Evolutionary conservation across 2,113 vertebrate species (phyloP), one percentile per base, ranked within the genome.

Genomic region (Pterocles orientalis): DNA sequence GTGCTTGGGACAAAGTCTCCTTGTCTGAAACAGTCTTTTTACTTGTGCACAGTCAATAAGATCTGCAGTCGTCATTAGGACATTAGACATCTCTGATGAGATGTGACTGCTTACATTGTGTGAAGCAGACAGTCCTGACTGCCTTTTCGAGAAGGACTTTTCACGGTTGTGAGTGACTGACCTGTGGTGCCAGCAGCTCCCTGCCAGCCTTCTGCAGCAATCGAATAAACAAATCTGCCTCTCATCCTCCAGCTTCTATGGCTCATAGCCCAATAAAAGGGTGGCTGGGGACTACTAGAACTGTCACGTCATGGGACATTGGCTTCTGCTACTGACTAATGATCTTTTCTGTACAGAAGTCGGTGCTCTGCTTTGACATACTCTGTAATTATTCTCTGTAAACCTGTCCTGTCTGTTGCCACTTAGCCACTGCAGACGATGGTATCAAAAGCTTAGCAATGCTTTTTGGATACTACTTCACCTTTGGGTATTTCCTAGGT

Each of bases 61-160:
- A 36, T 58, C 45, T 34, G 85, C 92, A 95, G 96, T 92, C 95
- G 77, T 82, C 83, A 70, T 94, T 76, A 95, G 91, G 73, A 89
- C 80, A 51, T 90, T 18, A 91, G 92, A 86, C 75, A 82, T 86
- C 76, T 88, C 73, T 72, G 87, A 92, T 90, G 96, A 93, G 76
- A 94, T 84, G 85, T 93, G 86, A 90, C 92, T 85, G 89, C 73
- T 84, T 90, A 88, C 61, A 72, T 25, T 88, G 86, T 84, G 80
- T 10, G 65, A 76, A 50, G 65, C 94, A 94, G 88, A 94, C 78
- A 71, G 72, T 72, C 48, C 28, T 71, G 77, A 86, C 90, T 78
- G 92, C 77, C 24, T 82, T 34, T 92, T 80, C 77, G 65, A 83
- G 75, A 79, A 19, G 47, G 82, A 72, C 90, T 94, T 93, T 83